phyloP scores from a whole-genome alignment of 2,797 vertebrate genomes.

The Lophius americanus region DNA sequence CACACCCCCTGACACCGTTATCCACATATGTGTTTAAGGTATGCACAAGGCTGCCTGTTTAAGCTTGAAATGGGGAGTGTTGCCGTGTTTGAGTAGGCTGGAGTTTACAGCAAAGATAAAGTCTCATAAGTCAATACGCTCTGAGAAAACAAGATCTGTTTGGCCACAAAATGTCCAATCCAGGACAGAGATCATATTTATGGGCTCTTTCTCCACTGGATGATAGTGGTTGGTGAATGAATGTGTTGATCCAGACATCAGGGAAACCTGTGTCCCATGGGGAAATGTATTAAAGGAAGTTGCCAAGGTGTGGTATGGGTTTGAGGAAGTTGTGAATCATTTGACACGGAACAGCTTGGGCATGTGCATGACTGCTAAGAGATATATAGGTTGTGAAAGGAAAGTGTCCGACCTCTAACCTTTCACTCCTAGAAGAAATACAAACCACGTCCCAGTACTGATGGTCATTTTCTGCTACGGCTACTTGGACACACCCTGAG shows the following conservation, averaged over 20 bases:
- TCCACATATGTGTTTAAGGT: slow-evolving; percentile 27
- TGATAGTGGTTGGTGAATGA: slow-evolving; percentile 11
- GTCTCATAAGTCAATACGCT: not conserved
- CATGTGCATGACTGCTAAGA: slow-evolving; percentile 36
- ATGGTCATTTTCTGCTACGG: slow-evolving; percentile 1
- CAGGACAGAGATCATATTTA: slow-evolving; percentile 4
- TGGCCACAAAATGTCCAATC: not conserved
- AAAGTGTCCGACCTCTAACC: slow-evolving; percentile 30
- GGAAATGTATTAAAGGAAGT: slow-evolving; percentile 65
- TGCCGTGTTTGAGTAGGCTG: slow-evolving; percentile 21
- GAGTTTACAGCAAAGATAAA: slow-evolving; percentile 46
- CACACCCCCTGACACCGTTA: slow-evolving; percentile 5
- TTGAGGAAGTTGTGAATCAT: slow-evolving; percentile 58
- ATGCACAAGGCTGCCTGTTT: slow-evolving; percentile 61
- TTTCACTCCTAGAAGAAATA: slow-evolving; percentile 22
- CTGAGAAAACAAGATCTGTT: slow-evolving; percentile 11
- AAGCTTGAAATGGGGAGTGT: slow-evolving; percentile 64
- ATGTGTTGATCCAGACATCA: slow-evolving; percentile 4
- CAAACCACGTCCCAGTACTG: not conserved
- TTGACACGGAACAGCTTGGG: slow-evolving; percentile 17
- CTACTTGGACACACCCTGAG: slow-evolving; percentile 34
- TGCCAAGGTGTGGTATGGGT: slow-evolving; percentile 31
- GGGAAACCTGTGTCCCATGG: not conserved
- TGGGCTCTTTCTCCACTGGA: not conserved
- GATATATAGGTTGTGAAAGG: slow-evolving; percentile 34